Evolutionary conservation across 2,888 invertebrate species (phyloP), one percentile per base, ranked within the genome.

Genomic region (Diarsia dahlii): DNA sequence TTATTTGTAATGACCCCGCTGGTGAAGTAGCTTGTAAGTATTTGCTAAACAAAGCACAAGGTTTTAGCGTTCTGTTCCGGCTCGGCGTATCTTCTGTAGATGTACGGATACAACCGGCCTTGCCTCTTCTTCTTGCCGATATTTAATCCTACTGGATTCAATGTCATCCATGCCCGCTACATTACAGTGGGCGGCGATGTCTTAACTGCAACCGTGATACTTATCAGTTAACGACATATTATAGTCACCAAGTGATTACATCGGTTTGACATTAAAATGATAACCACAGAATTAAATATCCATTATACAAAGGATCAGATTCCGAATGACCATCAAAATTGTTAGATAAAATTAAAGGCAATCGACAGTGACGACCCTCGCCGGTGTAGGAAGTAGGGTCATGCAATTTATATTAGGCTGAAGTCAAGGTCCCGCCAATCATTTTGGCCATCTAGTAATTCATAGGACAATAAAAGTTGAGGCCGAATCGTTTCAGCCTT

Each of bases 391-490:
- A 96, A 96, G 95, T 95, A 91, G 94, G 95, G 94, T 95, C 93
- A 93, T 90, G 93, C 92, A 94, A 93, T 95, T 94, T 94, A 94
- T 95, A 95, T 95, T 94, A 94, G 94, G 91, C 93, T 91, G 93
- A 93, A 95, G 94, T 95, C 96, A 95, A 95, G 96, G 96, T 92
- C 93, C 89, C 88, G 92, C 94, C 95, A 95, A 95, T 95, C 95
- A 94, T 94, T 94, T 94, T 92, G 93, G 92, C 93, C 94, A 92
- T 95, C 94, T 94, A 94, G 91, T 93, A 93, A 93, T 93, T 94
- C 93, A 93, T 94, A 94, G 94, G 92, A 92, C 93, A 95, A 95
- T 95, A 94, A 94, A 94, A 92, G 88, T 89, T 92, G 89, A 96
- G 95, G 95, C 90, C 95, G 89, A 90, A 90, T 90, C 81, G 88